Percentiles rank a stretch among this genome's conserved stretches.
phyloP scores from a whole-genome alignment of 2,113 vertebrate genomes.

The Paramormyrops kingsleyae region DNA sequence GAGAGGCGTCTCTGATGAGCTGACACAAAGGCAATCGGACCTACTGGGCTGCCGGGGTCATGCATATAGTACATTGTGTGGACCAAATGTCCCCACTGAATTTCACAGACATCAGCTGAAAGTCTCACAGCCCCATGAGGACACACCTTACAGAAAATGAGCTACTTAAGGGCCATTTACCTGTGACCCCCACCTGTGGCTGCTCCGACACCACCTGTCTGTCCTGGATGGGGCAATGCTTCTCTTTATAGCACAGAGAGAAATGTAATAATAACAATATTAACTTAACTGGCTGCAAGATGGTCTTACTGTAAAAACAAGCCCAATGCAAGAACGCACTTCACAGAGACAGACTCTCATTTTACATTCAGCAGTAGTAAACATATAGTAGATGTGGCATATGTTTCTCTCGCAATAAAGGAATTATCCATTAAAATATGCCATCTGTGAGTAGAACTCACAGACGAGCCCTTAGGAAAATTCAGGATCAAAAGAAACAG shows the following conservation, averaged over 20 bases:
- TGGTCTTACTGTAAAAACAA: neutral
- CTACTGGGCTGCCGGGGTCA: neutral
- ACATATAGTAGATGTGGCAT: neutral
- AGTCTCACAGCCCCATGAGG: neutral
- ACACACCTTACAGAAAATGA: neutral
- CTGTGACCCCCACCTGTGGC: neutral
- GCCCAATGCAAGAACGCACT: neutral
- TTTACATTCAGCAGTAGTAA: neutral
- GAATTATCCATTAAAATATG: neutral
- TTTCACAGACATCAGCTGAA: neutral
- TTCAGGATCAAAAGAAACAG: neutral
- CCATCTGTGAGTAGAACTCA: neutral
- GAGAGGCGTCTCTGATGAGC: no score
- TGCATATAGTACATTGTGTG: no score
- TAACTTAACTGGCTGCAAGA: neutral
- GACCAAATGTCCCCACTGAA: neutral
- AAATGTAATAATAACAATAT: neutral
- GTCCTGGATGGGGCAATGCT: neutral
- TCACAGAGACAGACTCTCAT: neutral
- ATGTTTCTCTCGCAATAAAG: neutral
- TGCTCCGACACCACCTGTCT: neutral
- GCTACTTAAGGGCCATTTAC: neutral
- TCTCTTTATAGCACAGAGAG: neutral
- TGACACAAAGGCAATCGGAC: no score
- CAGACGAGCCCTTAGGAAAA: neutral